A percentile compares a stretch with the other conserved stretches of the same genome.
phyloP scores from a whole-genome alignment of 2,113 vertebrate genomes.

The Amblyopsis rosae region DNA sequence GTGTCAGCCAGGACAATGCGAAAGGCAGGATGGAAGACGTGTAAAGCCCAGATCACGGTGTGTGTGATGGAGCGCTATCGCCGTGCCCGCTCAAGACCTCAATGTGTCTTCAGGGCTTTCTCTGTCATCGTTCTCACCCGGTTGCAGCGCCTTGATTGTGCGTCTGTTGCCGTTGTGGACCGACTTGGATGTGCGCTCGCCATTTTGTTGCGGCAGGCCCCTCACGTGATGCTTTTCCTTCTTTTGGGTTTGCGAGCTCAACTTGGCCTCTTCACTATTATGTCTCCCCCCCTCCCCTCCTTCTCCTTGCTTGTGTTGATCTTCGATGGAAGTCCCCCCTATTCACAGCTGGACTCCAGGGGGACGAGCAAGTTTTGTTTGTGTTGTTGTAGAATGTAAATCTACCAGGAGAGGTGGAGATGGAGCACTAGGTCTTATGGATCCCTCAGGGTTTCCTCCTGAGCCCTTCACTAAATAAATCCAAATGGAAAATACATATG shows the following conservation, averaged over 20 bases:
- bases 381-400: slow-evolving; percentile 75
- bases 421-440: slow-evolving; percentile 66
- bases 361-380: slow-evolving; percentile 73
- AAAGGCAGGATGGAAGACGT: slow-evolving; percentile 57
- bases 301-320: slow-evolving; percentile 45
- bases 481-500: slow-evolving; percentile 79
- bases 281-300: slow-evolving; percentile 22
- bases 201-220: slow-evolving; percentile 17
- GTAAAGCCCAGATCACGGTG: slow-evolving; percentile 69
- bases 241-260: slow-evolving; percentile 9
- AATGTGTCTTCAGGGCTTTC: slow-evolving; percentile 51
- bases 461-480: slow-evolving; percentile 76
- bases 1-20: slow-evolving; percentile 70
- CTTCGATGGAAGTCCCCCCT: slow-evolving; percentile 52
- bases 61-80: slow-evolving; percentile 48
- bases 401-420: slow-evolving; percentile 71
- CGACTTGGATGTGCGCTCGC: slow-evolving; percentile 44
- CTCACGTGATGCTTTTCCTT: not conserved
- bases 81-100: slow-evolving; percentile 57
- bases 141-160: slow-evolving; percentile 46
- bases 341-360: slow-evolving; percentile 69
- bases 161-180: slow-evolving; percentile 51
- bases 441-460: slow-evolving; percentile 63
- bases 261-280: slow-evolving; percentile 20
- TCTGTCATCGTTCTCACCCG: slow-evolving; percentile 59